Percentiles rank a stretch among this genome's conserved stretches.
phyloP scores from a whole-genome alignment of 2,888 invertebrate genomes.

The Leistus spinibarbis region DNA sequence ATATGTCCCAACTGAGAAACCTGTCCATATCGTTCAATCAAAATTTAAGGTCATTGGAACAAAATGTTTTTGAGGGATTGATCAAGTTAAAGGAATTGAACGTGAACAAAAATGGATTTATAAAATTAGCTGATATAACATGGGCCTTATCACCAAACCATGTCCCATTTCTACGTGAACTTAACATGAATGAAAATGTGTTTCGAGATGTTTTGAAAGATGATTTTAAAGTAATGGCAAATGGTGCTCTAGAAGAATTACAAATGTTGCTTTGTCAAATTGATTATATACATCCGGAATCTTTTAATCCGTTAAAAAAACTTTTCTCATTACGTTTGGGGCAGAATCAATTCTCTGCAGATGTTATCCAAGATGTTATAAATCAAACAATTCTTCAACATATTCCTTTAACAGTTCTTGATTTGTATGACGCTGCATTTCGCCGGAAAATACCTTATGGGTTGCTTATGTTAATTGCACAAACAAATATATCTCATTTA shows the following conservation, averaged over 20 bases:
- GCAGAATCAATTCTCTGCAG: slow-evolving; percentile 61
- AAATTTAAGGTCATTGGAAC: slow-evolving; percentile 56
- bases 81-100: slow-evolving; percentile 59
- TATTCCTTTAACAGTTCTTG: slow-evolving; percentile 59
- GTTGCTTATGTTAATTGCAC: slow-evolving; percentile 60
- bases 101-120: slow-evolving; percentile 64
- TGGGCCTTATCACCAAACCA: slow-evolving; percentile 56
- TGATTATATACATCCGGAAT: slow-evolving; percentile 60
- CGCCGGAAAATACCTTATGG: slow-evolving; percentile 59
- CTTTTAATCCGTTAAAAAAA: slow-evolving; percentile 58
- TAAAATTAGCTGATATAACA: slow-evolving; percentile 57
- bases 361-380: slow-evolving; percentile 58
- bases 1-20: slow-evolving; percentile 59
- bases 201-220: slow-evolving; percentile 57
- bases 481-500: slow-evolving; percentile 60
- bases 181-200: slow-evolving; percentile 63
- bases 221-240: slow-evolving; percentile 60
- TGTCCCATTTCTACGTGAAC: slow-evolving; percentile 58
- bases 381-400: slow-evolving; percentile 51
- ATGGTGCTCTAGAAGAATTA: slow-evolving; percentile 57
- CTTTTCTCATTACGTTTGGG: slow-evolving; percentile 60
- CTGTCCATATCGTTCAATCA: slow-evolving; percentile 65
- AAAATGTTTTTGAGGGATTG: slow-evolving; percentile 61
- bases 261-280: slow-evolving; percentile 62
- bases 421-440: slow-evolving; percentile 62